Base-by-base conservation (phyloP, 1,140 invertebrate genomes). In the Drosophila athabasca region DNA sequence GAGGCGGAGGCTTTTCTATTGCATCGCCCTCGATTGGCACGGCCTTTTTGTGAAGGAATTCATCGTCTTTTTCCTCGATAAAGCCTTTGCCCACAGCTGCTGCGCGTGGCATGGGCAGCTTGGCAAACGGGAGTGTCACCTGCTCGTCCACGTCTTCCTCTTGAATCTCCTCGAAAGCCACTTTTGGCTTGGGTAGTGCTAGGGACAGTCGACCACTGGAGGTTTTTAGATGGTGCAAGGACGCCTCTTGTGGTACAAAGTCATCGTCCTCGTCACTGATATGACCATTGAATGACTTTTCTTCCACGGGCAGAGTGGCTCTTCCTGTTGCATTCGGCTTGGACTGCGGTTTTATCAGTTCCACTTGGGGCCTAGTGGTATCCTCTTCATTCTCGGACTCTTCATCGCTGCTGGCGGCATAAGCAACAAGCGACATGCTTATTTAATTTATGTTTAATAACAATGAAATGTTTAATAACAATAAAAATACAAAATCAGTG, bases 1-100 rank as follows among this genome's bases (percentile, higher is more conserved):
- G 85, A 13, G 69, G 58, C n/a, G 83, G 76, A 9, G 67, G 70
- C 46, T 76, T 83, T 62, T 90, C 83, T 31, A 81, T 44, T 31
- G 41, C 43, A 53, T 58, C 60, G 49, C 46, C 68, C 22, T 43
- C 62, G 48, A 66, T 17, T 6, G 70, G 67, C 4, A 69, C 70
- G 60, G 92, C 93, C 74, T 93, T 94, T 79, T 94, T 94, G 58
- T 93, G 92, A n/a, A 94, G 62, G 75, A 94, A 94, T 78, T 94
- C 94, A 89, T 94, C 94, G 74, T 94, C 93, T 46, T 92, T 92
- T 69, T 94, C 93, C 60, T 92, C 88, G 13, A 93, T 79, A 2
- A 65, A 35, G 4, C 41, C 11, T 19, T 46, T 49, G 31, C 29
- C 49, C 1, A 13, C 6, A 2, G 22, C 6, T 41, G 43, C 13